phyloP scores from a whole-genome alignment of 2,888 invertebrate genomes.

The Stenichneumon culpator region DNA sequence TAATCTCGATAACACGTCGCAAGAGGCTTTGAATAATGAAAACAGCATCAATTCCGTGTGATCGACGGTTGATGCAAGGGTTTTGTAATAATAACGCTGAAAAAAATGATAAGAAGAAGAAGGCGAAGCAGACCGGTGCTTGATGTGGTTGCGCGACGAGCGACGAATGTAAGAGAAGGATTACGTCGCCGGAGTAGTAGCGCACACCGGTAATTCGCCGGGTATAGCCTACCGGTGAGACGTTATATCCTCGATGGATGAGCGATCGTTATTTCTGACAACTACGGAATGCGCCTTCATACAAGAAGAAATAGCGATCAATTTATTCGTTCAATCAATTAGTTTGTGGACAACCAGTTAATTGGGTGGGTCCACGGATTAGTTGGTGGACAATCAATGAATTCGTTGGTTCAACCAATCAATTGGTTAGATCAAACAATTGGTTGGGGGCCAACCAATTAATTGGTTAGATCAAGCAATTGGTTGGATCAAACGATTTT shows the following conservation, averaged over 20 bases:
- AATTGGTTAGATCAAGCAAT: background rate
- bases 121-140: slow-evolving; percentile 74
- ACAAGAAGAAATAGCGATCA: slow-evolving; percentile 8
- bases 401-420: no score
- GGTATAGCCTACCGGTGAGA: slow-evolving; percentile 36
- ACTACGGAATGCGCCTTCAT: slow-evolving; percentile 53
- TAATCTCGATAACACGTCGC: slow-evolving; percentile 65
- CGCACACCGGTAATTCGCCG: slow-evolving; percentile 16
- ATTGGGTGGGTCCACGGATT: background rate
- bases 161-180: slow-evolving; percentile 81
- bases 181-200: slow-evolving; percentile 78
- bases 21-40: slow-evolving; percentile 66
- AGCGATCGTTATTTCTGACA: slow-evolving; percentile 52
- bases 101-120: no score
- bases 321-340: slow-evolving; percentile 30
- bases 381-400: background rate
- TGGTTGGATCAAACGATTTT: no score
- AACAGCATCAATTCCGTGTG: slow-evolving; percentile 42
- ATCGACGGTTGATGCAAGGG: slow-evolving; percentile 3
- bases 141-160: slow-evolving; percentile 37
- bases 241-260: slow-evolving; percentile 62
- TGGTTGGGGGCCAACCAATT: background rate
- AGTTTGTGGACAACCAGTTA: background rate
- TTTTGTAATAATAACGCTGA: slow-evolving; percentile 74
- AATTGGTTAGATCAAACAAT: background rate